These are phyloP conservation scores for Lapara coniferarum DNA, from an alignment of 2,888 invertebrate genomes.

Conservation along the genomic window DNA sequence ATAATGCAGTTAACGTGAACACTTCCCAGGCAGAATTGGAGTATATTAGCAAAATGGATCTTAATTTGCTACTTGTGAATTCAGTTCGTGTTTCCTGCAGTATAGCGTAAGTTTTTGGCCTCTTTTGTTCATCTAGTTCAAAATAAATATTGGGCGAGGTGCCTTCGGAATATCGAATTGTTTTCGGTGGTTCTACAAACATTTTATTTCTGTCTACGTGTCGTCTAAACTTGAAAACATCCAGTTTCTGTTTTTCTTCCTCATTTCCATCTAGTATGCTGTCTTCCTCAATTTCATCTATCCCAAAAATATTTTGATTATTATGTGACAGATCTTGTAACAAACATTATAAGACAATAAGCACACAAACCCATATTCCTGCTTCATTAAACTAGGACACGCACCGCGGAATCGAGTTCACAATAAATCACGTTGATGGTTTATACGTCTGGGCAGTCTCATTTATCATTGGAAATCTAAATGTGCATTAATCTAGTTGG, in stretches of 20 bases:
- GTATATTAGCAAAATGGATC: slow-evolving; percentile 66
- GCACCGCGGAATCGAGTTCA: slow-evolving; percentile 28
- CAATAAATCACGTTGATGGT: slow-evolving; percentile 14
- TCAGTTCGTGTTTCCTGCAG: slow-evolving; percentile 69
- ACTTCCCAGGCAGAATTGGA: slow-evolving; percentile 69
- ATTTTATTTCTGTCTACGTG: slow-evolving; percentile 48
- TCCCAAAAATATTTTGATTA: not conserved
- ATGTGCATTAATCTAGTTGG: slow-evolving; percentile 23
- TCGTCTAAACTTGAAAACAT: slow-evolving; percentile 65
- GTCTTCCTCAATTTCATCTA: slow-evolving; percentile 36
- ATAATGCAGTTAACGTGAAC: slow-evolving; percentile 62
- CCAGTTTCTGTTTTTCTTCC: slow-evolving; percentile 44
- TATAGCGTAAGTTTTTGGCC: slow-evolving; percentile 67
- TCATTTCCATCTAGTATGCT: too few relatives aligned
- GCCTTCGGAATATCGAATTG: slow-evolving; percentile 39
- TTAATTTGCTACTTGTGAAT: slow-evolving; percentile 63
- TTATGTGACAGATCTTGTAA: not conserved
- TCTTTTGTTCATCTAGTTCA: slow-evolving; percentile 54
- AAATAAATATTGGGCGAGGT: slow-evolving; percentile 43
- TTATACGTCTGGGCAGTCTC: slow-evolving; percentile 12
- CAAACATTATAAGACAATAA: slow-evolving; percentile 1
- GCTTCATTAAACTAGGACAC: slow-evolving; percentile 28
- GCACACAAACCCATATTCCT: slow-evolving; percentile 31
- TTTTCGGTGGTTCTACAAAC: slow-evolving; percentile 35
- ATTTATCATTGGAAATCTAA: slow-evolving; percentile 1